Evolutionary conservation across 2,113 vertebrate species (phyloP).

Genomic region (Erythrocebus patas): DNA sequence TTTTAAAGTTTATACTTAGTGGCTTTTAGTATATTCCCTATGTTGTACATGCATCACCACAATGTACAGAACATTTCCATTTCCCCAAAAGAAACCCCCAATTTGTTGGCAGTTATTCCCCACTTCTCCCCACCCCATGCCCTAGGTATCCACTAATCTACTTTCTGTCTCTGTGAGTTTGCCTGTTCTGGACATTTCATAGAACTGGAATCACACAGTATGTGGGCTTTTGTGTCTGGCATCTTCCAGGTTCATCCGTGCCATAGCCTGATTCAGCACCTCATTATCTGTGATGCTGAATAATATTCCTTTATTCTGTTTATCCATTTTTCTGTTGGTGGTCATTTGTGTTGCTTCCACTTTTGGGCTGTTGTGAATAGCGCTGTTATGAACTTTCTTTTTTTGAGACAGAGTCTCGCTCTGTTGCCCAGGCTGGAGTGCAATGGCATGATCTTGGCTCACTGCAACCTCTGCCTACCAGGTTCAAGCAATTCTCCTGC

Average conservation of each 20-base stretch:
- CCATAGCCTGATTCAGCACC: not conserved
- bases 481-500: no score
- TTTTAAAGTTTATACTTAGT: not conserved
- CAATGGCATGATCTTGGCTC: accelerated
- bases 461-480: no score
- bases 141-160: not conserved
- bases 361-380: not conserved
- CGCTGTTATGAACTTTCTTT: not conserved
- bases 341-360: not conserved
- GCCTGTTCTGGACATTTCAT: not conserved
- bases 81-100: not conserved
- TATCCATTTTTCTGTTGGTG: not conserved
- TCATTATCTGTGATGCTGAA: not conserved
- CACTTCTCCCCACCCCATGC: not conserved
- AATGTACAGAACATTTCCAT: not conserved
- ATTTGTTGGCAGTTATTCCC: not conserved
- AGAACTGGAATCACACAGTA: not conserved
- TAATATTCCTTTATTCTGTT: not conserved
- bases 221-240: not conserved
- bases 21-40: not conserved
- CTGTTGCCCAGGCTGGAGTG: no score
- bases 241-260: not conserved
- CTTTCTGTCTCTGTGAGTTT: not conserved
- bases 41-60: not conserved
- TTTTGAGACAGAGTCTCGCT: no score